A percentile compares a stretch with the other conserved stretches of the same genome.
Evolutionary conservation across 2,797 vertebrate genomes (phyloP).

Genomic region (Cyprinodon diabolis): DNA sequence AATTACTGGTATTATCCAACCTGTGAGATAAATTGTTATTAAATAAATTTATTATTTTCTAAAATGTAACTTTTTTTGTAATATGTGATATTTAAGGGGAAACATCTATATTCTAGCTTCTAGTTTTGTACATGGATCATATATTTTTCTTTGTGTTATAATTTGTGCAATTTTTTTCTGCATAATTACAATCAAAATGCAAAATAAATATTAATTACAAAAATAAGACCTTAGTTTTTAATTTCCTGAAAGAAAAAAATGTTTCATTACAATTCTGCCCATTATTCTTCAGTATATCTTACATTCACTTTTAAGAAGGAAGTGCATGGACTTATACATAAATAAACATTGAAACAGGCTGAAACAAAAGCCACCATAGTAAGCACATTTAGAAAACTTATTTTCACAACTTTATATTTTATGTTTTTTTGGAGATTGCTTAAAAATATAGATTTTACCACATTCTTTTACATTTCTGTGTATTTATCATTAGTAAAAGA

Average conservation of each 20-base stretch:
- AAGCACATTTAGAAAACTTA: background rate
- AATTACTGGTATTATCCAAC: no score
- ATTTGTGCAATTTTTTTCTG: background rate
- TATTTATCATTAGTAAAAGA: conserved; percentile 29
- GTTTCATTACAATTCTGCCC: background rate
- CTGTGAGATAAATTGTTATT: no score
- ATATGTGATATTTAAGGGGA: no score
- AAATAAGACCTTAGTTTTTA: background rate
- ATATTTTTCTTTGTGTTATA: background rate
- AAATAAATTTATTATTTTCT: background rate
- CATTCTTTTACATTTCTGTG: conserved; percentile 39
- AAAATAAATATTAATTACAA: background rate
- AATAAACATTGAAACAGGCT: background rate
- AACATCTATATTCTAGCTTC: background rate
- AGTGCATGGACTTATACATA: background rate
- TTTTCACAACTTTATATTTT: background rate
- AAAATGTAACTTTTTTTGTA: background rate
- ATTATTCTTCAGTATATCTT: background rate
- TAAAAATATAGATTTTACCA: background rate
- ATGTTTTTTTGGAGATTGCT: background rate
- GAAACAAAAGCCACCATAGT: background rate
- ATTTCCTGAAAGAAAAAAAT: background rate
- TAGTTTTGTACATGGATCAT: background rate
- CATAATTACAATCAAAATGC: background rate
- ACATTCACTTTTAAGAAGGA: background rate